Evolutionary conservation across 2,113 vertebrate genomes (phyloP).

Genomic region (Amia ocellicauda): DNA sequence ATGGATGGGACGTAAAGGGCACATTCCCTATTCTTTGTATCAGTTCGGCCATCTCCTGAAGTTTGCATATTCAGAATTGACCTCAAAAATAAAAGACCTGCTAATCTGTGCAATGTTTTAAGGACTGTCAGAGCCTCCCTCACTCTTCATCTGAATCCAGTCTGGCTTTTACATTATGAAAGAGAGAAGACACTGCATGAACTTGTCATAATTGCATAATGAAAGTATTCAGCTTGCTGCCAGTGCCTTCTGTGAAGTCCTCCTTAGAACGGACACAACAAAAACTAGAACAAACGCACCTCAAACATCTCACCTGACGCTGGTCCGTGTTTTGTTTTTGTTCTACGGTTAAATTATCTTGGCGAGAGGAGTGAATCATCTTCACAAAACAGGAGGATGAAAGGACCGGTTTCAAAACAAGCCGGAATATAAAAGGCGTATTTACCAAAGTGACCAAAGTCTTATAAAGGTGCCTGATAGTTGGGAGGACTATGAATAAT

Average conservation of each 20-base stretch:
- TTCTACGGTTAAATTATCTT: neutral
- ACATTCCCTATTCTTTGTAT: too few species aligned
- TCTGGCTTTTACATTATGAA: neutral
- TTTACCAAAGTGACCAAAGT: neutral
- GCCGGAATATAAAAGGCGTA: neutral
- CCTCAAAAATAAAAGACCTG: neutral
- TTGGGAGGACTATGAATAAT: constrained; percentile 11
- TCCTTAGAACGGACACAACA: neutral
- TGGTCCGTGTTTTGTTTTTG: constrained; percentile 5
- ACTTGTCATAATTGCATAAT: neutral
- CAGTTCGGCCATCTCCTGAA: too few species aligned
- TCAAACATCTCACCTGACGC: constrained; percentile 1
- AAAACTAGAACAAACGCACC: too few species aligned
- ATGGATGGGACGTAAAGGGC: too few species aligned
- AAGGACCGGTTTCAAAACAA: neutral
- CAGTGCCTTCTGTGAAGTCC: neutral
- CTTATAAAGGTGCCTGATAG: neutral
- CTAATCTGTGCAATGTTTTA: neutral
- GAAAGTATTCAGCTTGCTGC: neutral
- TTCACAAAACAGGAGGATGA: neutral
- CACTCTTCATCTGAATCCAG: neutral
- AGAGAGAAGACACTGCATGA: neutral
- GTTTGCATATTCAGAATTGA: neutral
- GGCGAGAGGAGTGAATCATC: neutral
- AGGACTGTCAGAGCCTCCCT: neutral